These are phyloP conservation scores for Morphnarchus princeps DNA, from an alignment of 2,113 vertebrate genomes.

Conservation along the genomic window DNA sequence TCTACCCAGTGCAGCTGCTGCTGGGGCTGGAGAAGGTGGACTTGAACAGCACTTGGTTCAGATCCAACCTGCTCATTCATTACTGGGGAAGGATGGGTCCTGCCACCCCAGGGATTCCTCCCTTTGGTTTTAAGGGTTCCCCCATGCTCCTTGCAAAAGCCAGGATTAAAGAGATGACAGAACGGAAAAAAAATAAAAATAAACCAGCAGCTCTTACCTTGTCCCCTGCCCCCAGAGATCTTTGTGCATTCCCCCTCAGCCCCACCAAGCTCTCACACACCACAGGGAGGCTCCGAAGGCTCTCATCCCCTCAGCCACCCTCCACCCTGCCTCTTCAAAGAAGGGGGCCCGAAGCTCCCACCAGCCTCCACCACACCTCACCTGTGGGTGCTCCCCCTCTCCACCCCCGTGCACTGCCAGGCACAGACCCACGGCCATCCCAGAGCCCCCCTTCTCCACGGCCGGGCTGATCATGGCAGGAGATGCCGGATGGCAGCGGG, in stretches of 20 bases:
- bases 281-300: accelerated
- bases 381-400: neutral
- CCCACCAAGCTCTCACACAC: neutral
- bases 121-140: neutral
- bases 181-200: too few species aligned
- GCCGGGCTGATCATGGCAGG: neutral
- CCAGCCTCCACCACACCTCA: neutral
- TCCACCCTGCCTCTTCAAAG: neutral
- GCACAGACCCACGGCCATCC: neutral
- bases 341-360: neutral
- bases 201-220: neutral
- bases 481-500: neutral
- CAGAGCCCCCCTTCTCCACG: neutral
- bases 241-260: too few species aligned
- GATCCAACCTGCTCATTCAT: neutral
- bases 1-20: neutral
- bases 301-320: neutral
- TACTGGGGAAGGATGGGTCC: neutral
- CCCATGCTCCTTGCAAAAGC: neutral
- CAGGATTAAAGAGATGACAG: neutral
- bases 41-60: neutral
- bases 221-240: neutral
- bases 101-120: neutral
- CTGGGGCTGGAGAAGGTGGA: neutral
- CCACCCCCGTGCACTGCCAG: neutral